Percentiles rank a stretch among this genome's conserved stretches.
phyloP scores from a whole-genome alignment of 2,113 vertebrate species.

The Rhinogobius similis region DNA sequence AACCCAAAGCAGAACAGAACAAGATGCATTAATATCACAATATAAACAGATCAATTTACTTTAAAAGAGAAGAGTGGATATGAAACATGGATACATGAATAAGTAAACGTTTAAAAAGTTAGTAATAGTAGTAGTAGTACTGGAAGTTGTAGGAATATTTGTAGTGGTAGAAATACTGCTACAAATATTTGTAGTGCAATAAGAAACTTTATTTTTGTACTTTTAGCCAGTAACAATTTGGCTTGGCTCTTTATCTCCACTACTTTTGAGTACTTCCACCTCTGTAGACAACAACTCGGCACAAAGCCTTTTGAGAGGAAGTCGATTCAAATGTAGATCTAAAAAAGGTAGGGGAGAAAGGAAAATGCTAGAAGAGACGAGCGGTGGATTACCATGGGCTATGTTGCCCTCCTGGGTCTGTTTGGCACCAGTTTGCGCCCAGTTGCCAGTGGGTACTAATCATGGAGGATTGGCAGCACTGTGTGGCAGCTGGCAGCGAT shows the following conservation, averaged over 20 bases:
- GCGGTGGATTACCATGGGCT: slow-evolving; percentile 73
- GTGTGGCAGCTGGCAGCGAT: slow-evolving; percentile 75
- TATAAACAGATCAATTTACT: too few species aligned
- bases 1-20: too few species aligned
- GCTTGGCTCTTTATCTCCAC: background rate
- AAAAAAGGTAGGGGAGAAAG: slow-evolving; percentile 38
- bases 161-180: background rate
- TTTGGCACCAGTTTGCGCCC: slow-evolving; percentile 77
- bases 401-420: slow-evolving; percentile 76
- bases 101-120: too few species aligned
- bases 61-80: too few species aligned
- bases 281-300: slow-evolving; percentile 11
- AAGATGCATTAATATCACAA: too few species aligned
- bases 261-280: background rate
- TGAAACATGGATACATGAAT: too few species aligned
- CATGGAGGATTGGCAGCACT: slow-evolving; percentile 78
- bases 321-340: slow-evolving; percentile 42
- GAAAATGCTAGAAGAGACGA: slow-evolving; percentile 41
- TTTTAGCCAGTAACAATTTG: background rate
- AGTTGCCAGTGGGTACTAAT: slow-evolving; percentile 81
- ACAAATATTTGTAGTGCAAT: background rate
- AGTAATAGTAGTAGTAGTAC: too few species aligned
- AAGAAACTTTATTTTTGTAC: slow-evolving; percentile 1
- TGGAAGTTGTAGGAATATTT: too few species aligned
- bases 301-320: slow-evolving; percentile 43